Conservation (phyloP, 2,888 invertebrate species). For the Drosophila formosana region DNA sequence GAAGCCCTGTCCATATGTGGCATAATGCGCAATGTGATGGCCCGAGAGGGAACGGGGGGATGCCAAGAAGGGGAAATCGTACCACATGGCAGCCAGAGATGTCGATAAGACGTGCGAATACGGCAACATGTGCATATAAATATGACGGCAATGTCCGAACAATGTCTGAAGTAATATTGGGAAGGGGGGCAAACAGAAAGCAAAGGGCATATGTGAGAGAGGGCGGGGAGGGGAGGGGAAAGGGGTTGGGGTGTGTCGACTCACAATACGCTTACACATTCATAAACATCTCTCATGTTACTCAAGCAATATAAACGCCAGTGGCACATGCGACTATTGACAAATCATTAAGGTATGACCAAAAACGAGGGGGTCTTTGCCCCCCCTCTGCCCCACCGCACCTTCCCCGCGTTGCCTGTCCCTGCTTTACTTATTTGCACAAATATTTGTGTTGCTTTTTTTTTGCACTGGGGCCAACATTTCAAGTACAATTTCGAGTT, state of each 20-base stretch:
- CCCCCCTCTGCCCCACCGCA: not conserved
- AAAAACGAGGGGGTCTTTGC: constrained; percentile 3
- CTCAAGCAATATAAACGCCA: constrained; percentile 53
- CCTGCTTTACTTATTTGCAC: constrained; percentile 38
- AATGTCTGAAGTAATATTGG: not conserved
- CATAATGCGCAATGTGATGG: constrained; percentile 27
- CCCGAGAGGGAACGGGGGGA: not conserved
- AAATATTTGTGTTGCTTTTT: constrained; percentile 64
- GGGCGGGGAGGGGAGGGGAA: not conserved
- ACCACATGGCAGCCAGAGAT: constrained; percentile 53
- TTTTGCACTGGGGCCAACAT: constrained; percentile 30
- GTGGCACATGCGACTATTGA: constrained; percentile 61
- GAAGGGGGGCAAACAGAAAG: not conserved
- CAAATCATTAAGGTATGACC: constrained; percentile 63
- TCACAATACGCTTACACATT: constrained; percentile 57
- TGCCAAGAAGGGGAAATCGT: constrained; percentile 9
- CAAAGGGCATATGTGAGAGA: not conserved
- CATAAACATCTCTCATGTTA: constrained; percentile 49
- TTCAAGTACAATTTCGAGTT: constrained; percentile 45
- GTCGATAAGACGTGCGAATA: constrained; percentile 56
- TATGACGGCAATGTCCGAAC: constrained; percentile 49
- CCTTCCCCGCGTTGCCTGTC: not conserved
- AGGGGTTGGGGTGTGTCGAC: not conserved
- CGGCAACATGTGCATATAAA: constrained; percentile 38
- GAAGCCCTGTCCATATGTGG: constrained; percentile 40